Percentiles rank a stretch among this genome's conserved stretches.
Evolutionary conservation across 2,888 invertebrate species (phyloP).

Genomic region (Theretra japonica): DNA sequence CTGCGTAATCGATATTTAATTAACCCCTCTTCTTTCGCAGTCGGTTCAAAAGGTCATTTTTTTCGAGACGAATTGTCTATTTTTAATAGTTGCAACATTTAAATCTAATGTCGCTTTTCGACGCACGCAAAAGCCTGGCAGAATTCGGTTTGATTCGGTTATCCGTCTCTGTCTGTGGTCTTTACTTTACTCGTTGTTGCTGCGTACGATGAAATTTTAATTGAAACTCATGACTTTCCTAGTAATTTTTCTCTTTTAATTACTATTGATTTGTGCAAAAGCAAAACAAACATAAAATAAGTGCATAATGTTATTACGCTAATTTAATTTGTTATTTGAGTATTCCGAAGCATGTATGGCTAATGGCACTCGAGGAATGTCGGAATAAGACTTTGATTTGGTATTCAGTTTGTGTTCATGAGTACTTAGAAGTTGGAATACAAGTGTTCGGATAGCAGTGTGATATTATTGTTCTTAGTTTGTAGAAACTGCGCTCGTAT

Average conservation of each 20-base stretch:
- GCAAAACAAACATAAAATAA: conserved; percentile 5
- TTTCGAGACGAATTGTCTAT: too few relatives aligned
- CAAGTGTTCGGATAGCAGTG: conserved; percentile 40
- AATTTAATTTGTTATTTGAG: conserved; percentile 72
- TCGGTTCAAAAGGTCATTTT: too few relatives aligned
- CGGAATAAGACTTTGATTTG: conserved; percentile 63
- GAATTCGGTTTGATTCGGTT: too few relatives aligned
- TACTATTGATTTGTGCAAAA: conserved; percentile 16
- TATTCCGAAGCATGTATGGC: conserved; percentile 57
- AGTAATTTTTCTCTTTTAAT: neutral
- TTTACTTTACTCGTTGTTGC: neutral
- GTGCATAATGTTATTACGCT: conserved; percentile 54
- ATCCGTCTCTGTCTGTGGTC: too few relatives aligned
- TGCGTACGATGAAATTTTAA: neutral
- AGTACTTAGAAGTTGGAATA: conserved; percentile 49
- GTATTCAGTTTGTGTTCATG: conserved; percentile 69
- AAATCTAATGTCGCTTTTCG: too few relatives aligned
- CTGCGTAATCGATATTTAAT: too few relatives aligned
- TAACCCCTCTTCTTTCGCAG: too few relatives aligned
- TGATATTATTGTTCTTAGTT: conserved; percentile 51
- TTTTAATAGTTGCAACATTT: too few relatives aligned
- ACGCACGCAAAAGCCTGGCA: too few relatives aligned
- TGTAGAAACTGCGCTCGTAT: conserved; percentile 46
- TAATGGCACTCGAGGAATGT: conserved; percentile 62
- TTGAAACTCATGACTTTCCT: neutral